Base-by-base conservation (phyloP, 2,113 vertebrate genomes). In the Halichoeres trimaculatus region DNA sequence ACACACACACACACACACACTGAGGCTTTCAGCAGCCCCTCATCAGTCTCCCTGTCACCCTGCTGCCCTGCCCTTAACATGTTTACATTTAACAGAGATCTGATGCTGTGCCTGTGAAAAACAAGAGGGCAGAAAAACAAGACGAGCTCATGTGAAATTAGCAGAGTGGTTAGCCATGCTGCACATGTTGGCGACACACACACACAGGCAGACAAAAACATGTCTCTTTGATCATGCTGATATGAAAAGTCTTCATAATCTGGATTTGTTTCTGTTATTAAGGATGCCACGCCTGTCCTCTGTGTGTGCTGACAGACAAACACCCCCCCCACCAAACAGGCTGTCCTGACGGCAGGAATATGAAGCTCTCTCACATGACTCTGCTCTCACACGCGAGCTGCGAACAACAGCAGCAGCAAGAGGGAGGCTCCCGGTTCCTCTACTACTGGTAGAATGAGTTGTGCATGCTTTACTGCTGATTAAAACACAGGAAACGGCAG, bases 51-150 rank as follows among this genome's bases (percentile, higher is more conserved):
- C 13, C 83, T 70, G 75, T 85, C 76, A 73, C 79, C 80, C 60
- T 47, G 4, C n/a, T 22, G 84, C 76, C 64, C 78, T 68, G 61
- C 70, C 70, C 47, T 3, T 3, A 65, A 65, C 72, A 47, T 76
- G 84, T 87, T 89, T 88, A 85, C 77, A 70, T 85, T 89, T 68
- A 85, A 58, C 54, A 76, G 56, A 69, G 7, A 79, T 69, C 83
- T 50, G 66, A 81, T 57, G 73, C 38, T 47, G 56, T 7, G 34
- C 62, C 66, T 74, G 13, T 11, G 35, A 48, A 80, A 70, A 86
- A 40, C 38, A 40, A 62, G 63, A 57, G n/a, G 22, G 66, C 0
- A 73, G 68, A 81, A 51, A 76, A 72, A 57, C 14, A 47, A 63
- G 47, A 16, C n/a, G 16, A 16, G 41, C 36, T 64, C 22, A 16